Evolutionary conservation across 2,888 invertebrate genomes (phyloP), one percentile per base, ranked within the genome.

Genomic region (Polyploca ridens): DNA sequence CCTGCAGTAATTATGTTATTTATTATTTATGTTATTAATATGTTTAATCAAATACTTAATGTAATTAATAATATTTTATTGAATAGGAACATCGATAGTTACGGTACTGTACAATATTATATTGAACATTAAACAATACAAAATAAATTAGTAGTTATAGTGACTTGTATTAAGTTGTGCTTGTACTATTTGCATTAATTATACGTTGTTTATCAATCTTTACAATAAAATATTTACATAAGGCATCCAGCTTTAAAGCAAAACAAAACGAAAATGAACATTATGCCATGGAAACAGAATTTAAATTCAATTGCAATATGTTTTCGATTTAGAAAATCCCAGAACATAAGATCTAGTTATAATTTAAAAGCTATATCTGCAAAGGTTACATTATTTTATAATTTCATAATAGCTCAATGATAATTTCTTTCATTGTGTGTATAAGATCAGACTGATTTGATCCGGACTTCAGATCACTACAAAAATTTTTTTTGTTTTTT

Each of bases 51-150:
- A 3, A 3, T n/a, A 19, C 1, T 8, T 19, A 16, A 54, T 49
- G 49, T 49, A 49, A 8, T 49, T n/a, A 54, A 54, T 16, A 59
- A 33, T 59, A n/a, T 35, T 58, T 59, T 35, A 59, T 59, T 59
- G 59, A 35, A 59, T 59, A 59, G 59, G 59, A 59, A 59, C 59
- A 38, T 59, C 14, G 35, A 38, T 38, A 14, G 38, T 33, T 58
- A 58, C n/a, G 54, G 10, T 19, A 19, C 10, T 7, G 19, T 4
- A 46, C 46, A 44, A 44, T 6, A 58, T 33, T 58, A 19, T 35
- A 3, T 35, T 58, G 4, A 33, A 58, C n/a, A 33, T 14, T 58
- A 14, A 33, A 33, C 19, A 19, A 19, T 54, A 54, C 54, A 54
- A 54, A 54, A 54, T 54, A 54, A 19, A 10, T 19, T 10, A 14